Evolutionary conservation across 1,140 invertebrate genomes (phyloP).

Genomic region (Ephestia elutella): DNA sequence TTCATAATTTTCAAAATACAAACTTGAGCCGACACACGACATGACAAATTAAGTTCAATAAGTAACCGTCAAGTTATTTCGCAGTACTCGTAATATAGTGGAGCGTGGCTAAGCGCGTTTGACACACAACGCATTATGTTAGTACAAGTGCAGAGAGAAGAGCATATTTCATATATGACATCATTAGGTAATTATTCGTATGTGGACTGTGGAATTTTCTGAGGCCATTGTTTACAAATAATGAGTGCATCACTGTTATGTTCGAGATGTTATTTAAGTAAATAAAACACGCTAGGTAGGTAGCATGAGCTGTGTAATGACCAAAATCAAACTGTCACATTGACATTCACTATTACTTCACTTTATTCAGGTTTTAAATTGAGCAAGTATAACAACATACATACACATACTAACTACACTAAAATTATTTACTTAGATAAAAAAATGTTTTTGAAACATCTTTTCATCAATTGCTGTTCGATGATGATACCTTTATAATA

Average conservation of each 20-base stretch:
- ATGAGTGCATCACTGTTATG: neutral
- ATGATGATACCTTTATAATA: no score
- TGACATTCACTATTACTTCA: no score
- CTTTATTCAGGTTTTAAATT: no score
- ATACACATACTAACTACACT: no score
- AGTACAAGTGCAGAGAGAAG: conserved; percentile 31
- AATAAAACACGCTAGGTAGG: no score
- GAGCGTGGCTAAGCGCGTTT: conserved; percentile 9
- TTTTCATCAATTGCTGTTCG: no score
- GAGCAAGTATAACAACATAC: no score
- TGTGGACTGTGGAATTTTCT: conserved; percentile 9
- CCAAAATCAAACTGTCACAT: no score
- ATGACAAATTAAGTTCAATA: conserved; percentile 2
- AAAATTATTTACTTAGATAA: neutral
- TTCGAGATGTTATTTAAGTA: no score
- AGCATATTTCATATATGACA: conserved; percentile 32
- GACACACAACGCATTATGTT: conserved; percentile 14
- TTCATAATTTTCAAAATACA: no score
- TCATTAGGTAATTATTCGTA: conserved; percentile 26
- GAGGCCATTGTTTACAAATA: conserved; percentile 5
- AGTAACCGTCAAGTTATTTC: neutral
- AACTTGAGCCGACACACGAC: neutral
- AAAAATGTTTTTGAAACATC: neutral
- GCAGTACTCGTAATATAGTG: neutral
- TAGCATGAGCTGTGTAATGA: no score